Percentiles rank a stretch among this genome's conserved stretches.
These are phyloP conservation scores for Orius insidiosus DNA, from an alignment of 1,140 invertebrate species.

Conservation along the genomic window DNA sequence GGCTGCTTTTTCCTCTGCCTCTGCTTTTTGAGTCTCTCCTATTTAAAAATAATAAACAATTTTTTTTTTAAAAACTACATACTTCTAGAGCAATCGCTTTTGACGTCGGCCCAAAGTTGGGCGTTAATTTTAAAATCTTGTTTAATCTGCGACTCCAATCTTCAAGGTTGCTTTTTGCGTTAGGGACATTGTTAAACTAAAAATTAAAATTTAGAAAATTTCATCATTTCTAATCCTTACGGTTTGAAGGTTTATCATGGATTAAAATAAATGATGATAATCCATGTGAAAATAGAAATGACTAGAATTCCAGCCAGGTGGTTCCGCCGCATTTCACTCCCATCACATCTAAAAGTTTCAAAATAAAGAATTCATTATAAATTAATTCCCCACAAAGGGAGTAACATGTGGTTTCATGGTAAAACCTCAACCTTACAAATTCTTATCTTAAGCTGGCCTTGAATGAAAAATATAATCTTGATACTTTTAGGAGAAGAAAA, in stretches of 20 bases:
- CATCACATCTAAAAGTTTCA: conserved; percentile 8
- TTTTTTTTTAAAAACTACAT: too few relatives aligned
- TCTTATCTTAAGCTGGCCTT: too few relatives aligned
- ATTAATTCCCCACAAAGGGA: too few relatives aligned
- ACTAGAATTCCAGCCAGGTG: conserved; percentile 15
- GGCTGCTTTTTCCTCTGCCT: conserved; percentile 10
- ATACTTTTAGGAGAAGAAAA: too few relatives aligned
- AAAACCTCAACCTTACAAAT: too few relatives aligned
- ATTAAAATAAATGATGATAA: conserved; percentile 15
- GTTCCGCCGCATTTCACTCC: conserved; percentile 15
- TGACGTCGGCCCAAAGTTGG: conserved; percentile 6
- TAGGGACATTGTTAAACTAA: conserved; percentile 7
- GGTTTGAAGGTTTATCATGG: background rate
- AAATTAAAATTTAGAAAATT: background rate
- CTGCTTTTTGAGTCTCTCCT: conserved; percentile 5
- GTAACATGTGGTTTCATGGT: too few relatives aligned
- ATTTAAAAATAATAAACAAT: too few relatives aligned
- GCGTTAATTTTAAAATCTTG: conserved; percentile 14
- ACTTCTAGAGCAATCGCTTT: conserved; percentile 8
- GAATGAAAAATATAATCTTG: too few relatives aligned
- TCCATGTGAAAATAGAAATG: conserved; percentile 15
- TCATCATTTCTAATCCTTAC: conserved; percentile 2
- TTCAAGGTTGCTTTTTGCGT: background rate
- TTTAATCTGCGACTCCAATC: conserved; percentile 12
- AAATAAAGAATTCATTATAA: too few relatives aligned